A percentile compares a stretch with the other conserved stretches of the same genome.
phyloP scores from a whole-genome alignment of 2,113 vertebrate species.

The Scalopus aquaticus region DNA sequence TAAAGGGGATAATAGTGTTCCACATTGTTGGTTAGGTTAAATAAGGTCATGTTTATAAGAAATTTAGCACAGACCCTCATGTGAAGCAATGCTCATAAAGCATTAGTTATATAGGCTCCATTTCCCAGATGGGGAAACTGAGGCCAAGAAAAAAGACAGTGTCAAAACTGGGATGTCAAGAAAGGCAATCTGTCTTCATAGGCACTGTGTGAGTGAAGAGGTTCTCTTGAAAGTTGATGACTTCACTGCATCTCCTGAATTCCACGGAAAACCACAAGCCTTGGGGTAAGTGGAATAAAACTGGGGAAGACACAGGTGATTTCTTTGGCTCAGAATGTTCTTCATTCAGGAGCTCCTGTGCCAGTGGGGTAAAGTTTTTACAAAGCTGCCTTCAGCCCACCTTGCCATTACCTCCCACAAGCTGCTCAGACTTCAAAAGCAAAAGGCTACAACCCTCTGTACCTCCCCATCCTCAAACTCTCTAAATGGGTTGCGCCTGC shows the following conservation, averaged over 20 bases:
- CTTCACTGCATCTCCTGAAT: background rate
- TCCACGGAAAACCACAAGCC: background rate
- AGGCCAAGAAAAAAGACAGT: background rate
- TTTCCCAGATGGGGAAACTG: background rate
- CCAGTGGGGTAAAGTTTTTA: background rate
- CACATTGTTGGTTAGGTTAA: background rate
- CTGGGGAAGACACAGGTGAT: background rate
- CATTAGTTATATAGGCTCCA: background rate
- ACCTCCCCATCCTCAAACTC: background rate
- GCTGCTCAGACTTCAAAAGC: background rate
- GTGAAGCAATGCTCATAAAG: background rate
- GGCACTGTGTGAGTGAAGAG: background rate
- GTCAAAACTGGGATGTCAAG: background rate
- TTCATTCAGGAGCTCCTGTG: background rate
- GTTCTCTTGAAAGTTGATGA: background rate
- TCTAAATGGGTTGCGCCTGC: background rate
- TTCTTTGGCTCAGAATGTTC: background rate
- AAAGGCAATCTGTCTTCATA: background rate
- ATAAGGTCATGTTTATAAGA: background rate
- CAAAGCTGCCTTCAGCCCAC: background rate
- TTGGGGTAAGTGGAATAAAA: background rate
- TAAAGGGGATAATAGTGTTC: background rate
- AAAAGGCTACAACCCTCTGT: background rate
- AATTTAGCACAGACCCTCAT: background rate
- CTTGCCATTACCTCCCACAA: accelerated